Percentiles rank a stretch among this genome's conserved stretches.
Conservation (phyloP, 2,797 vertebrate species). For the Myotis vivesi region DNA sequence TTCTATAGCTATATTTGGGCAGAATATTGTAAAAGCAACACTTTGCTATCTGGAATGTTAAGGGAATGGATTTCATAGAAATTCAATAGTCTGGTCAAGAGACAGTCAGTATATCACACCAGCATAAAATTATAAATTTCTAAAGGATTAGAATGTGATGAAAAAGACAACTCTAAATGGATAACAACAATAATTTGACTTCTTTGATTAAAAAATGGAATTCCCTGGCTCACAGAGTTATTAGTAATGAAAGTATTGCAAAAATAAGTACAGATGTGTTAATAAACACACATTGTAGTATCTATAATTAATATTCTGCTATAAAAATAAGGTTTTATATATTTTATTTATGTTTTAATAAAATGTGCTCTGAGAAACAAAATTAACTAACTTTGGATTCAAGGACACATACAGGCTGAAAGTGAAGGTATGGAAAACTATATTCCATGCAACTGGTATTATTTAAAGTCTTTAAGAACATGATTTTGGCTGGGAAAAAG, state of each 20-base stretch:
- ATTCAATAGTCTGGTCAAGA: not conserved
- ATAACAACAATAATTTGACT: not conserved
- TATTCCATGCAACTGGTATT: not conserved
- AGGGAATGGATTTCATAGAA: constrained; percentile 18
- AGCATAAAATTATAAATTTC: constrained; percentile 7
- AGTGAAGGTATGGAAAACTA: not conserved
- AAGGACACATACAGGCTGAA: not conserved
- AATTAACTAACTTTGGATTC: not conserved
- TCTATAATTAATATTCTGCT: not conserved
- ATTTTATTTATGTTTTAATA: not conserved
- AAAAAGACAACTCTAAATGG: not conserved
- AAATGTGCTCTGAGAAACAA: not conserved
- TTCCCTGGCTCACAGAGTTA: not conserved
- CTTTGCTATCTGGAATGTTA: not conserved
- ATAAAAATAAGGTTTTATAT: not conserved
- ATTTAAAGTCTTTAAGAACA: not conserved
- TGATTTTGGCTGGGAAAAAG: not conserved
- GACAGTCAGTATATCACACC: not conserved
- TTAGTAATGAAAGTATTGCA: not conserved
- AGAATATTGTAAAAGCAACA: constrained; percentile 26
- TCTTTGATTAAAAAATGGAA: not conserved
- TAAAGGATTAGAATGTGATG: not conserved
- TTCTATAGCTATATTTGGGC: constrained; percentile 38
- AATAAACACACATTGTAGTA: not conserved
- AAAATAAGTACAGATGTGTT: not conserved